phyloP scores from a whole-genome alignment of 2,888 invertebrate species.

The Hyposoter didymator region DNA sequence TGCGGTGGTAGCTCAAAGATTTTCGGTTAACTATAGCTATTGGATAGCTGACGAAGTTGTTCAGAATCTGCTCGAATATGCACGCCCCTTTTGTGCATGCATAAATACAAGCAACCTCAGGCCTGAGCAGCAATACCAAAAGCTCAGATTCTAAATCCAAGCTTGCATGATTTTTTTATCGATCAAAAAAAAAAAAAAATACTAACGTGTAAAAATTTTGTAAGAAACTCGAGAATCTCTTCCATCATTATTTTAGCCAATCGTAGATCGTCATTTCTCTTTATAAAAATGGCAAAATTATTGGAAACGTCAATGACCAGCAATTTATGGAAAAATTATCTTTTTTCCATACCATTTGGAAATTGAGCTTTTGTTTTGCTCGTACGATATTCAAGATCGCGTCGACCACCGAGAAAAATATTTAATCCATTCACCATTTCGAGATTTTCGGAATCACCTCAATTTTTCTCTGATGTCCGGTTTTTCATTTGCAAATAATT shows the following conservation, averaged over 20 bases:
- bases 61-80: slow-evolving; percentile 2
- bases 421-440: too few relatives aligned
- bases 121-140: not conserved
- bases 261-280: not conserved
- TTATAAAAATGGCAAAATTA: not conserved
- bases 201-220: not conserved
- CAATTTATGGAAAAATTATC: not conserved
- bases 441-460: too few relatives aligned
- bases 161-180: not conserved
- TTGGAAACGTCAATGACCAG: not conserved
- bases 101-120: not conserved
- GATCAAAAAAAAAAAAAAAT: not conserved
- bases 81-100: not conserved
- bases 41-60: not conserved
- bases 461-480: too few relatives aligned
- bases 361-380: not conserved
- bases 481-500: too few relatives aligned
- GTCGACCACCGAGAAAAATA: too few relatives aligned
- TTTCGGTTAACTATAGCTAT: not conserved
- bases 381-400: too few relatives aligned
- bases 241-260: not conserved
- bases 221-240: not conserved
- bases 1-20: slow-evolving; percentile 4
- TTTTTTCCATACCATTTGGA: not conserved
- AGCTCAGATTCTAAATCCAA: not conserved